Evolutionary conservation across 2,113 vertebrate genomes (phyloP), one percentile per base, ranked within the genome.

Genomic region (Nematolebias whitei): DNA sequence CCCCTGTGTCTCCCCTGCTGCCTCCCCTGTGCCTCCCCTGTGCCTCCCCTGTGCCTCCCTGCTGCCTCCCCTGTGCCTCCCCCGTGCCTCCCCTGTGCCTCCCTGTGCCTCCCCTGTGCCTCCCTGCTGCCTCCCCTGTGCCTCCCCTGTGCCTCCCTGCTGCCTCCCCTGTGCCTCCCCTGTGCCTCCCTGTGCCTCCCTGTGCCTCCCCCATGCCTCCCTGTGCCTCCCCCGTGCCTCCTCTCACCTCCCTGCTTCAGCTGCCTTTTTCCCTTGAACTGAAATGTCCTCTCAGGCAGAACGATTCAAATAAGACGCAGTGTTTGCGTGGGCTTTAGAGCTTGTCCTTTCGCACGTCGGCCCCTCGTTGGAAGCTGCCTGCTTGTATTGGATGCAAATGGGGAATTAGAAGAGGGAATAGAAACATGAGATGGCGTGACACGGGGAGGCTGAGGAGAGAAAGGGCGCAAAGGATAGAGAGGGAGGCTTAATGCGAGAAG

Each of bases 401-500:
- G 62, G 68, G 80, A 74, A 84, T 90, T 86, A 83, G 77, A 78
- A 82, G 73, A 80, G 78, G 66, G 70, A 63, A 71, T 86, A 85
- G 85, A 87, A 91, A 91, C 86, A 85, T 84, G 88, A 91, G 87
- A 89, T 84, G 74, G 85, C 84, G 76, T 90, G 89, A 83, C 87
- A 66, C 20, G 40, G 71, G 67, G 54, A 63, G 47, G 23, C 71
- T 56, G 76, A 82, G 78, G 74, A 82, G 62, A 78, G 76, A 76
- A 70, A 69, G 51, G 50, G 73, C 53, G 68, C 67, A 43, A 85
- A 78, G 73, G 74, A 76, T 39, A 75, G 63, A 80, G 80, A 72
- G 85, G 76, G 69, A 73, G 71, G 77, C 79, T 73, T 64, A 78
- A 80, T 74, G 79, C 66, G 76, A 87, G 87, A 87, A 82, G 81